Percentiles rank a stretch among this genome's conserved stretches.
Evolutionary conservation across 2,888 invertebrate genomes (phyloP).

Genomic region (Andrena fulva): DNA sequence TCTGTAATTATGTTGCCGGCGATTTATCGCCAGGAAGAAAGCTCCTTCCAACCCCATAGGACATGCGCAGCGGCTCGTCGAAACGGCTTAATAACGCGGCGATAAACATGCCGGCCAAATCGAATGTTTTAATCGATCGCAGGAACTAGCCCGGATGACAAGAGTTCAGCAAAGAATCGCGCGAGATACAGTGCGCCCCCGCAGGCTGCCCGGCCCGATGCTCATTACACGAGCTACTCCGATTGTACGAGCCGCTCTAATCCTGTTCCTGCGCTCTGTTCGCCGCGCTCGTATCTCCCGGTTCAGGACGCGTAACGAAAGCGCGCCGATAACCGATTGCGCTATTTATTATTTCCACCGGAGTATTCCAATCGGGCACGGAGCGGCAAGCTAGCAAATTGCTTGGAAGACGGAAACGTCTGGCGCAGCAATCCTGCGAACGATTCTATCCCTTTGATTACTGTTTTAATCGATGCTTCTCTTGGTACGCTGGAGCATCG

Average conservation of each 20-base stretch:
- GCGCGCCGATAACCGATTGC: slow-evolving; percentile 41
- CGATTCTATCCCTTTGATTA: background rate
- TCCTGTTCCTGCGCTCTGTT: slow-evolving; percentile 32
- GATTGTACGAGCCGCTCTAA: slow-evolving; percentile 46
- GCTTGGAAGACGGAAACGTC: background rate
- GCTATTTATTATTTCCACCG: slow-evolving; percentile 53
- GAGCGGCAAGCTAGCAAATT: slow-evolving; percentile 15
- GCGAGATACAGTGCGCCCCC: slow-evolving; percentile 42
- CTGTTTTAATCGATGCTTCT: background rate
- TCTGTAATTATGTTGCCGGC: slow-evolving; percentile 55
- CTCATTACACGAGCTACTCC: slow-evolving; percentile 57
- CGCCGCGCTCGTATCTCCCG: slow-evolving; percentile 23
- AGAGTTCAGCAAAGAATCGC: slow-evolving; percentile 56
- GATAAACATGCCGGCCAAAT: slow-evolving; percentile 54
- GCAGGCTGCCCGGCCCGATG: slow-evolving; percentile 46
- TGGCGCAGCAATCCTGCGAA: background rate
- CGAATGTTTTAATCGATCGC: slow-evolving; percentile 61
- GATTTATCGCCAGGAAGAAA: slow-evolving; percentile 56
- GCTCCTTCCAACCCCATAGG: slow-evolving; percentile 19
- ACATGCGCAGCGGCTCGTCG: slow-evolving; percentile 16
- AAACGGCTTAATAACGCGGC: slow-evolving; percentile 55
- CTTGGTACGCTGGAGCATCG: background rate
- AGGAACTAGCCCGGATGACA: slow-evolving; percentile 53
- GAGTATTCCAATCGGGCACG: slow-evolving; percentile 31
- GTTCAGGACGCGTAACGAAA: slow-evolving; percentile 41